phyloP scores from a whole-genome alignment of 2,113 vertebrate genomes.

The Rhagologus leucostigma region DNA sequence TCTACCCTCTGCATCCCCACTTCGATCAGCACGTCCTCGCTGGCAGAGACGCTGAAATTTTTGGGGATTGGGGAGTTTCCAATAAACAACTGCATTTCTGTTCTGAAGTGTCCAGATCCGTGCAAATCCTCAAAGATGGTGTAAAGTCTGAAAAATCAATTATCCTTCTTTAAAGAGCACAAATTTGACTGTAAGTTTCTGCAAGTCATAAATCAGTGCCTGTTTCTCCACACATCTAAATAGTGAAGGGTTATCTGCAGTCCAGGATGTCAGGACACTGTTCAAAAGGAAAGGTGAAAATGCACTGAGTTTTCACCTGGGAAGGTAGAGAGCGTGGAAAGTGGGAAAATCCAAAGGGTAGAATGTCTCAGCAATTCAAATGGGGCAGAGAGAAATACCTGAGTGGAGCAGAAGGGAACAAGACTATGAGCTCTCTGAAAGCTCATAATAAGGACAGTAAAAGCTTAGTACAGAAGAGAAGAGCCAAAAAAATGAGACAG shows the following conservation, averaged over 20 bases:
- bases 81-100: conserved; percentile 80
- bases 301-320: not conserved
- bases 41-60: conserved; percentile 78
- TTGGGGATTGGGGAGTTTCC: conserved; percentile 75
- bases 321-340: not conserved
- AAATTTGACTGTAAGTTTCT: not conserved
- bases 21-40: conserved; percentile 79
- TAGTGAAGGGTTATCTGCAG: not conserved
- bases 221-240: not conserved
- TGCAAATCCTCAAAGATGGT: conserved; percentile 74
- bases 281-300: not conserved
- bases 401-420: not conserved
- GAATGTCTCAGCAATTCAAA: not conserved
- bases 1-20: conserved; percentile 78
- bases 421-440: not conserved
- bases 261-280: not conserved
- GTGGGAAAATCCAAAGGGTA: not conserved
- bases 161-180: not conserved
- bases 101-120: conserved; percentile 77
- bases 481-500: not conserved
- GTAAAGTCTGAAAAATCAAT: conserved; percentile 71
- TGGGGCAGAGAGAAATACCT: not conserved
- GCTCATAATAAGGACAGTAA: not conserved
- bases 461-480: not conserved
- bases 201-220: not conserved